Evolutionary conservation across 2,888 invertebrate species (phyloP).

Genomic region (Yponomeuta sedellus): DNA sequence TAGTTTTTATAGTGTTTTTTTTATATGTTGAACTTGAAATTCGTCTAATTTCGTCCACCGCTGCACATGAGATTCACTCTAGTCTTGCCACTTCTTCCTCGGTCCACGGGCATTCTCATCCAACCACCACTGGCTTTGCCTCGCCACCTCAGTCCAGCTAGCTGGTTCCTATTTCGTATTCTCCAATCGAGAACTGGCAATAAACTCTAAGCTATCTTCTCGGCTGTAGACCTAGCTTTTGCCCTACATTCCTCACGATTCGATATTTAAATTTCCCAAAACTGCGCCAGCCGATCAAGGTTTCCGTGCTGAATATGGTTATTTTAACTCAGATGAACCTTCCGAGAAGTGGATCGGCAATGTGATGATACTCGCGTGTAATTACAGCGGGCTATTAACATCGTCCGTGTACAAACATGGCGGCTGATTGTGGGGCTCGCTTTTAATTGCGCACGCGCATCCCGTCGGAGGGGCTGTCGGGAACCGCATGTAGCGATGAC

Average conservation of each 20-base stretch:
- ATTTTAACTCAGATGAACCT: slow-evolving; percentile 72
- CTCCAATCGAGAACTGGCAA: no score
- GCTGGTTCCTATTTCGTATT: no score
- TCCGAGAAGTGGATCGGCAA: slow-evolving; percentile 62
- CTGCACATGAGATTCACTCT: no score
- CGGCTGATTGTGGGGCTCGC: slow-evolving; percentile 74
- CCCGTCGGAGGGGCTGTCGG: slow-evolving; percentile 47
- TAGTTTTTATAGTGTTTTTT: no score
- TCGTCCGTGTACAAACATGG: slow-evolving; percentile 76
- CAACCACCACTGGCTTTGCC: no score
- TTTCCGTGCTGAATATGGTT: slow-evolving; percentile 54
- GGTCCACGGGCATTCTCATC: no score
- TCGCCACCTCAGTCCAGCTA: no score
- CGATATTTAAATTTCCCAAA: slow-evolving; percentile 5
- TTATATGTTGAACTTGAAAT: no score
- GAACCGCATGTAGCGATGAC: slow-evolving; percentile 24
- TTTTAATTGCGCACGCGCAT: slow-evolving; percentile 75
- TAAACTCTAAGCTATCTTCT: no score
- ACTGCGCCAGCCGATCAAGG: background rate
- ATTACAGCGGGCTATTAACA: slow-evolving; percentile 74
- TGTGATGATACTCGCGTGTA: slow-evolving; percentile 71
- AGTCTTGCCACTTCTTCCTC: no score
- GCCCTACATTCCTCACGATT: background rate
- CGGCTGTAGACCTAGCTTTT: no score
- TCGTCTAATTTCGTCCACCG: no score